Base-by-base conservation (phyloP, 2,113 vertebrate species). In the Seriola rivoliana region DNA sequence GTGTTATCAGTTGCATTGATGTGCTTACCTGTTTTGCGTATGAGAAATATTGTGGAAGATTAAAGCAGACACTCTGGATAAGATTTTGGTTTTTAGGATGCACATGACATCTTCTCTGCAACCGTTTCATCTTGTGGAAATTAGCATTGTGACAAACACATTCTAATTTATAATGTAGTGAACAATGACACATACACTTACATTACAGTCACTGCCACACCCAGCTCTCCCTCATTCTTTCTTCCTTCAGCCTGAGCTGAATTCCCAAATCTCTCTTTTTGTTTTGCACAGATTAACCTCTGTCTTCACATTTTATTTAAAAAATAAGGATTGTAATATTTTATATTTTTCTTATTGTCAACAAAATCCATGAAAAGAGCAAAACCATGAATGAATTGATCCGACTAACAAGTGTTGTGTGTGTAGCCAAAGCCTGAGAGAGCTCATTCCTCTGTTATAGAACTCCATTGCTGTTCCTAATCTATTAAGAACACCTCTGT, bases 1-100 rank as follows among this genome's bases (percentile, higher is more conserved):
- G 34, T 25, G 14, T 71, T 75, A 59, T 59, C 71, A 71, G 72
- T 32, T 8, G 42, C 72, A 54, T 59, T 72, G 44, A 75, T 82
- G 38, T 62, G 46, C 70, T 44, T 80, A 73, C 75, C 72, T 76
- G 65, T 40, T 62, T 80, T 19, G 72, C n/a, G 71, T 78, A 6
- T 34, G 72, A 81, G 73, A 86, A 75, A 75, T 48, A 50, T 14
- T 21, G 52, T n/a, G 62, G 57, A 34, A 84, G 86, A 89, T 85
- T 48, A 83, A 88, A 91, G 86, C 48, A 58, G 74, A 74, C 14
- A 0, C 48, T 40, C 75, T 58, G 78, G 71, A 63, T 67, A 4
- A 16, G 58, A 71, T 80, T 73, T 36, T 16, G 42, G 60, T 23
- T 81, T 72, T 57, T 13, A 85, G 68, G 82, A 82, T 67, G 58